These are phyloP conservation scores for Caenorhabditis sp. DNA, from an alignment of 2,888 invertebrate genomes.

Conservation along the genomic window DNA sequence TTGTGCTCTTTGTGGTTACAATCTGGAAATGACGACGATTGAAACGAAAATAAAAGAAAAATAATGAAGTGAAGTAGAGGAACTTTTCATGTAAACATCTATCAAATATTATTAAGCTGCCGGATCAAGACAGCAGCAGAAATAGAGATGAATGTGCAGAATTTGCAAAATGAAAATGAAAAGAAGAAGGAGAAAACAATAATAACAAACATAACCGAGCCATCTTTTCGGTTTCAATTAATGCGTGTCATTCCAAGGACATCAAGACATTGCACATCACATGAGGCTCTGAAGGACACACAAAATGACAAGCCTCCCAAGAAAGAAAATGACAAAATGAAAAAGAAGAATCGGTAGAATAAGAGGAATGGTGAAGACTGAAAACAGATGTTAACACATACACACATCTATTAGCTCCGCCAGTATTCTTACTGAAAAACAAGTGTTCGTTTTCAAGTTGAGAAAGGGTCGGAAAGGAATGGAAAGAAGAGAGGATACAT, in stretches of 20 bases:
- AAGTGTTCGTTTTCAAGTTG: slow-evolving; percentile 3
- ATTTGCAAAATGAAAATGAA: not conserved
- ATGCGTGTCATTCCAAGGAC: not conserved
- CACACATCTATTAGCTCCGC: slow-evolving; percentile 16
- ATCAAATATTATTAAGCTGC: slow-evolving; percentile 10
- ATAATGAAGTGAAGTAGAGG: not conserved
- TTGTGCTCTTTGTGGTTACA: not conserved
- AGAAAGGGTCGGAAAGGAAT: not conserved
- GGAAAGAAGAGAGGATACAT: not conserved
- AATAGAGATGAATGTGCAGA: not conserved
- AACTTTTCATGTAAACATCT: slow-evolving; percentile 11
- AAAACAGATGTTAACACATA: slow-evolving; percentile 20
- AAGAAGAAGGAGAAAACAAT: no score
- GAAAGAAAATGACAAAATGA: not conserved
- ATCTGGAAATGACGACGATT: slow-evolving; percentile 13
- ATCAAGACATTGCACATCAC: not conserved
- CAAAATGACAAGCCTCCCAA: not conserved
- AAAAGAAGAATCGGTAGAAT: slow-evolving; percentile 1
- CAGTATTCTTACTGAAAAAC: slow-evolving; percentile 12
- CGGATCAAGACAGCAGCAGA: no score
- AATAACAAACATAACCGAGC: not conserved
- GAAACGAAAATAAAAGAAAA: not conserved
- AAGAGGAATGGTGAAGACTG: not conserved
- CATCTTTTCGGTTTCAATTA: slow-evolving; percentile 1
- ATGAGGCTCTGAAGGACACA: not conserved